A percentile compares a stretch with the other conserved stretches of the same genome.
phyloP scores from a whole-genome alignment of 2,113 vertebrate species.

The Nanorana parkeri region DNA sequence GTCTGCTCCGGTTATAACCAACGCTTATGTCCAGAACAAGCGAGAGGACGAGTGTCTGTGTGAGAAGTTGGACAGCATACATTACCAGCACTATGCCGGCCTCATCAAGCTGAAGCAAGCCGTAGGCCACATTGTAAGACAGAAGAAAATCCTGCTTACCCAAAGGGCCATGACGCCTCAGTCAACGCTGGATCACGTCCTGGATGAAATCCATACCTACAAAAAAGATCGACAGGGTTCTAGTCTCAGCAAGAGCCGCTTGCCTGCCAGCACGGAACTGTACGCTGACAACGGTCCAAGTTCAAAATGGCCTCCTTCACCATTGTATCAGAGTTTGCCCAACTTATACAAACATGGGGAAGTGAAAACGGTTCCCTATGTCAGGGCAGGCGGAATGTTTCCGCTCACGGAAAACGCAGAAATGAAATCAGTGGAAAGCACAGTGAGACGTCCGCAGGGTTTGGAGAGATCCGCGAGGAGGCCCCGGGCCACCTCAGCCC shows the following conservation, averaged over 20 bases:
- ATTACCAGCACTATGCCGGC: constrained; percentile 64
- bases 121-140: constrained; percentile 57
- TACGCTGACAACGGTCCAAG: not conserved
- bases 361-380: not conserved
- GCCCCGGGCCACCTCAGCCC: constrained; percentile 17
- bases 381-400: not conserved
- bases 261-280: constrained; percentile 33
- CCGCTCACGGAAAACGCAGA: not conserved
- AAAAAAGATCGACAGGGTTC: not conserved
- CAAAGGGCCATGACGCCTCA: constrained; percentile 69
- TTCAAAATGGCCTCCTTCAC: constrained; percentile 42
- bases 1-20: constrained; percentile 51
- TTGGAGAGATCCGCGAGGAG: constrained; percentile 10
- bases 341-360: not conserved
- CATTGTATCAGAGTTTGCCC: not conserved
- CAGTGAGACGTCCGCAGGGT: not conserved
- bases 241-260: not conserved
- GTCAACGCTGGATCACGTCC: constrained; percentile 70
- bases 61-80: constrained; percentile 65
- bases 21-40: constrained; percentile 67
- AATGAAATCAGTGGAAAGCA: not conserved
- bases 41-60: constrained; percentile 69
- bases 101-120: constrained; percentile 66
- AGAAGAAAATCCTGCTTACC: constrained; percentile 64
- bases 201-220: constrained; percentile 66